Evolutionary conservation across 2,888 invertebrate species (phyloP), one percentile per base, ranked within the genome.

Genomic region (Thysanoteuthis rhombus): DNA sequence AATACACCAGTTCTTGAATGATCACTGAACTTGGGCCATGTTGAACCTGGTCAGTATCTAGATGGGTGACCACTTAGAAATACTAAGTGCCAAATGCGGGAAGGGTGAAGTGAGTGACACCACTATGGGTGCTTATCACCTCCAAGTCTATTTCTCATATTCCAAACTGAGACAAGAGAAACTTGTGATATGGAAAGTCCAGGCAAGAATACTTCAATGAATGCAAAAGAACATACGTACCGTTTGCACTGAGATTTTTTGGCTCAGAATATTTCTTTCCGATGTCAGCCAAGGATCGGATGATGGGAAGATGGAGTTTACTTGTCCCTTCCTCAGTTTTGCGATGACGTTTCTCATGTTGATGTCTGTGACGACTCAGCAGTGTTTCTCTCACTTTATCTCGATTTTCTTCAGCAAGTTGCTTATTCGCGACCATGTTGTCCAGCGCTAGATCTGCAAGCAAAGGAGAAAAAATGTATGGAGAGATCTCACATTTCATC

Each of bases 211-310:
- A 45, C 19, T 16, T 45, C 19, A 45, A 45, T 16, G 25, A 52
- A 52, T 25, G 3, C 5, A 22, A 52, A 52, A 52, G 52, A 52
- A 52, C 25, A 52, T 52, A 52, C 93, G 94, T 93, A 95, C 94
- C 94, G 93, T 95, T 94, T 39, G 93, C 52, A 28, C 93, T 90
- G 19, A 95, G 94, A 38, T 93, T 93, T 90, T 95, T 95, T 28
- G 96, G 96, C 92, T 96, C 96, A 93, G 99, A 99, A 97, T 99
- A 98, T 97, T 99, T 99, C 95, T 98, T 98, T 95, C 99, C 99
- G 96, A 99, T 99, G 97, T 99, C 99, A 40, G 99, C 99, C 95
- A 99, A 97, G 19, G 99, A 99, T 94, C 99, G 95, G 93, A 97
- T 96, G 58, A 97, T 94, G 3, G 97, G 97, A 38, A 97, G 97